These are phyloP conservation scores for Ostrea edulis DNA, from an alignment of 1,140 invertebrate genomes.

Conservation along the genomic window DNA sequence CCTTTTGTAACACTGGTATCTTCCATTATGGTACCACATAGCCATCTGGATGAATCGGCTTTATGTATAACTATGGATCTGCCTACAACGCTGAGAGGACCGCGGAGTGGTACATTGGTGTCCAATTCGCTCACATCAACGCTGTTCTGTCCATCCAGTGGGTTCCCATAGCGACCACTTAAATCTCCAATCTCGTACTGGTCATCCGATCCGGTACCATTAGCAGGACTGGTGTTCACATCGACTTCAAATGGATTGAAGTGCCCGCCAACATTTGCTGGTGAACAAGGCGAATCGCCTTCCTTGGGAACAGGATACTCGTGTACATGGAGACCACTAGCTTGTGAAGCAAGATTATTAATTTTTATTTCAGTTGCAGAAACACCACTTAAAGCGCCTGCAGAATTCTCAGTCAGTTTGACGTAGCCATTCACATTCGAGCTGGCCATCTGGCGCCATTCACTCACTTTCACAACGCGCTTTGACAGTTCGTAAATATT, in stretches of 20 bases:
- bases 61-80: conserved; percentile 91
- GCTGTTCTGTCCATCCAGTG: conserved; percentile 74
- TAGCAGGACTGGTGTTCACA: conserved; percentile 50
- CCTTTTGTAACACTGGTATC: conserved; percentile 49
- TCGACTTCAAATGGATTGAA: conserved; percentile 81
- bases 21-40: conserved; percentile 81
- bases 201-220: conserved; percentile 85
- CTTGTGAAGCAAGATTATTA: conserved; percentile 80
- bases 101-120: conserved; percentile 90
- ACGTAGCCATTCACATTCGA: conserved; percentile 59
- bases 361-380: conserved; percentile 83
- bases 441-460: conserved; percentile 76
- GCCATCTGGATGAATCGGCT: conserved; percentile 78
- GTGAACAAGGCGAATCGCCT: conserved; percentile 90
- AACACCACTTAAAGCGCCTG: conserved; percentile 78
- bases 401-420: conserved; percentile 55
- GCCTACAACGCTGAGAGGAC: conserved; percentile 88
- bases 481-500: conserved; percentile 76
- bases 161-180: conserved; percentile 90
- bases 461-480: conserved; percentile 64
- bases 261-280: conserved; percentile 85
- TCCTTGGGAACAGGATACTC: conserved; percentile 81
- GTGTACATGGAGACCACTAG: conserved; percentile 80
- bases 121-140: conserved; percentile 85
- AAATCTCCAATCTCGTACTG: conserved; percentile 89